Percentiles rank a stretch among this genome's conserved stretches.
These are phyloP conservation scores for Pluvianellus socialis DNA, from an alignment of 2,113 vertebrate genomes.

Conservation along the genomic window DNA sequence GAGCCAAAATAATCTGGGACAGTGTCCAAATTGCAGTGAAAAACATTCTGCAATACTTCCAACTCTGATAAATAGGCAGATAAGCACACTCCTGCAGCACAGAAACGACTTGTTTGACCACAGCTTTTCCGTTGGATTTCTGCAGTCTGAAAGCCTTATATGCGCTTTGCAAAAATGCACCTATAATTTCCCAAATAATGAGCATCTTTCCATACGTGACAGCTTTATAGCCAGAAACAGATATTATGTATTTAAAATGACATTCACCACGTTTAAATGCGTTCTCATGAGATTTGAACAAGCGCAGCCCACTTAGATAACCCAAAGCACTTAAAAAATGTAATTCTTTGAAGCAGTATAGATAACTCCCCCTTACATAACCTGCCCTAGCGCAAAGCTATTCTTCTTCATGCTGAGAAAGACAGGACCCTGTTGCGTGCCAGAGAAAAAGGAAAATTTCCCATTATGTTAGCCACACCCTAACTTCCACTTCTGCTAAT, in stretches of 20 bases:
- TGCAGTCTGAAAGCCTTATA: not conserved
- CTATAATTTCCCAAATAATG: conserved; percentile 2
- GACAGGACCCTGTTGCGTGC: not conserved
- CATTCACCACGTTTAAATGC: not conserved
- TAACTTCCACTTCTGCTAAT: not conserved
- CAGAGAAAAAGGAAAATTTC: not conserved
- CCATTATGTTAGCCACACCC: not conserved
- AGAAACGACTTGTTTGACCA: not conserved
- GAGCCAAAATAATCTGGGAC: conserved; percentile 31
- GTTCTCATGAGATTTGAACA: not conserved
- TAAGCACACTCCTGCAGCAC: not conserved
- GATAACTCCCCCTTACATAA: not conserved
- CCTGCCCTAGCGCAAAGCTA: not conserved
- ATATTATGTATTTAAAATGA: not conserved
- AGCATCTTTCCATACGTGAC: not conserved
- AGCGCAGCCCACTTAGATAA: not conserved
- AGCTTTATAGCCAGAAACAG: conserved; percentile 2
- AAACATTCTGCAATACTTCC: conserved; percentile 38
- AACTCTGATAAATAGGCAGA: conserved; percentile 36
- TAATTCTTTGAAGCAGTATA: not conserved
- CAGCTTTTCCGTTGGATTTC: not conserved
- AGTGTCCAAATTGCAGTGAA: conserved; percentile 22
- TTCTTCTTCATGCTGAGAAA: not conserved
- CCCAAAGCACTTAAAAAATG: not conserved
- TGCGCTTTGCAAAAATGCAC: not conserved